Conservation (phyloP, 2,888 invertebrate species). For the Tetheella fluctuosa region DNA sequence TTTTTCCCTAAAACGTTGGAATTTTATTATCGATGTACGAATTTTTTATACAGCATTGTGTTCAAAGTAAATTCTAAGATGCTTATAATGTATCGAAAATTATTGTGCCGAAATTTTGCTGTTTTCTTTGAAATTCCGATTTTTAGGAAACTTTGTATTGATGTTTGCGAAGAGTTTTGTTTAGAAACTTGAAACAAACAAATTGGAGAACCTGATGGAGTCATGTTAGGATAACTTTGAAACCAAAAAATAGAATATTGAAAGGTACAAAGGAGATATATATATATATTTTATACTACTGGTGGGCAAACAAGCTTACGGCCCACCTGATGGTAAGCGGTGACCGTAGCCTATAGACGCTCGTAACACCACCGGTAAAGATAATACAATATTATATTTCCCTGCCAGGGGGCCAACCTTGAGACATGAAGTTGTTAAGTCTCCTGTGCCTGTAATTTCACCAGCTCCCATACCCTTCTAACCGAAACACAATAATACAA, state of each 20-base stretch:
- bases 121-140: slow-evolving; percentile 25
- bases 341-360: too few species aligned
- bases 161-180: slow-evolving; percentile 5
- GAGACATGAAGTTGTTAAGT: too few species aligned
- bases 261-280: not conserved
- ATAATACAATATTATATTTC: too few species aligned
- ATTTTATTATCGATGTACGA: slow-evolving; percentile 27
- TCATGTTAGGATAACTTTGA: not conserved
- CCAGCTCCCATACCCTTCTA: too few species aligned
- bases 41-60: slow-evolving; percentile 33
- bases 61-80: slow-evolving; percentile 33
- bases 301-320: too few species aligned
- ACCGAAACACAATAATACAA: too few species aligned
- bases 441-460: too few species aligned
- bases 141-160: not conserved
- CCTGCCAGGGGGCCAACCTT: too few species aligned
- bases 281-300: too few species aligned
- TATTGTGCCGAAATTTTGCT: slow-evolving; percentile 34
- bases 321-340: too few species aligned
- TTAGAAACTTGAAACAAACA: not conserved
- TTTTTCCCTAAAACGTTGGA: slow-evolving; percentile 9
- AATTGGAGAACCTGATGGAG: not conserved
- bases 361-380: too few species aligned
- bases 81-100: slow-evolving; percentile 38
- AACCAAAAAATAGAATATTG: not conserved